Percentiles rank a stretch among this genome's conserved stretches.
These are phyloP conservation scores for Megalurothrips usitatus DNA, from an alignment of 2,888 invertebrate genomes.

Conservation along the genomic window DNA sequence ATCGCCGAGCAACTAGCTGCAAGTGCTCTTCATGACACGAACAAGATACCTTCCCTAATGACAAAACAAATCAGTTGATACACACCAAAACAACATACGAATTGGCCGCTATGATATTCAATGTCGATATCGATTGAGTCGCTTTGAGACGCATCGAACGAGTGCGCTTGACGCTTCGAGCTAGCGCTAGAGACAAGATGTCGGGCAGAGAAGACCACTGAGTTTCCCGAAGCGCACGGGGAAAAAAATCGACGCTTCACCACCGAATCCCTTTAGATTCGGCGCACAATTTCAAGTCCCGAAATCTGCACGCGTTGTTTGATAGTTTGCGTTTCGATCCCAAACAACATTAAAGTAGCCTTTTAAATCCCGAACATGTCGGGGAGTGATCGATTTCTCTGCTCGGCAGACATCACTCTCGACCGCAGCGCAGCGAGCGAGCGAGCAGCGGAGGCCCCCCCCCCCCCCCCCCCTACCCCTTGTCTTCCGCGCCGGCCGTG, in stretches of 20 bases:
- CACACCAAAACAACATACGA: constrained; percentile 16
- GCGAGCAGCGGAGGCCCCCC: too few relatives aligned
- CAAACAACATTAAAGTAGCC: neutral
- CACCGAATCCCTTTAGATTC: neutral
- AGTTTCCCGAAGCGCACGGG: neutral
- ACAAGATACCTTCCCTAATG: neutral
- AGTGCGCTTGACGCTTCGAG: neutral
- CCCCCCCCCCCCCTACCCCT: too few relatives aligned
- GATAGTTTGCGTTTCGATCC: neutral
- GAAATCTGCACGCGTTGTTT: neutral
- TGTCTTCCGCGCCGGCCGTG: too few relatives aligned
- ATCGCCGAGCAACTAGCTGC: neutral
- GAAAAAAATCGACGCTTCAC: neutral
- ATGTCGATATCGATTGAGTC: constrained; percentile 23
- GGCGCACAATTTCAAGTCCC: neutral
- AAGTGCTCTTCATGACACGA: neutral
- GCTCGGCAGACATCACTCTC: neutral
- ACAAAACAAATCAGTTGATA: neutral
- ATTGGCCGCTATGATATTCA: neutral
- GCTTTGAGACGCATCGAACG: neutral
- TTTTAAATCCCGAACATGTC: neutral
- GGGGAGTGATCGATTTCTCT: neutral
- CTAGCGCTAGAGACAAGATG: neutral
- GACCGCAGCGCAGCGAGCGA: too few relatives aligned
- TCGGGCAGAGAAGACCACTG: neutral